These are phyloP conservation scores for Acronicta psi DNA, from an alignment of 2,888 invertebrate genomes.

Conservation along the genomic window DNA sequence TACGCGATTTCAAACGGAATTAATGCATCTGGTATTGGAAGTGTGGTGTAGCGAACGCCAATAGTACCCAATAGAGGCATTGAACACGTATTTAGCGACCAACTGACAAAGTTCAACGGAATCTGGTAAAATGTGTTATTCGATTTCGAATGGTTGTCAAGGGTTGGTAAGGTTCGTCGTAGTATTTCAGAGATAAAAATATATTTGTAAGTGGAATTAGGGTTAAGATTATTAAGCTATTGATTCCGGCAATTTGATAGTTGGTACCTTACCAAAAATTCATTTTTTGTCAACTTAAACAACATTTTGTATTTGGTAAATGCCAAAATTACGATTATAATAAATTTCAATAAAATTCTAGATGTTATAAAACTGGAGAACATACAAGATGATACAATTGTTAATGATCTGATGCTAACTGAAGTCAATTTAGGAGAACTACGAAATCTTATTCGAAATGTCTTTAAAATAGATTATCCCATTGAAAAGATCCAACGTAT, in stretches of 20 bases:
- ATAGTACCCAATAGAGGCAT: conserved; percentile 18
- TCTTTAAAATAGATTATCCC: conserved; percentile 50
- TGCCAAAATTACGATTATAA: too few species aligned
- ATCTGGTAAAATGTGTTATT: conserved; percentile 9
- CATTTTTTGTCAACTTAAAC: too few species aligned
- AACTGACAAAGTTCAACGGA: conserved; percentile 22
- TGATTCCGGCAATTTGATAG: too few species aligned
- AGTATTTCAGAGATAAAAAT: too few species aligned
- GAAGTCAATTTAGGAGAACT: conserved; percentile 61
- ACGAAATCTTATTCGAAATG: conserved; percentile 55
- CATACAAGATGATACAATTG: conserved; percentile 36
- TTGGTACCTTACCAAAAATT: too few species aligned
- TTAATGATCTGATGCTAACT: conserved; percentile 52
- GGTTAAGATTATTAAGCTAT: too few species aligned
- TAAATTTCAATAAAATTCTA: conserved; percentile 25
- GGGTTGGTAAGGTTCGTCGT: too few species aligned
- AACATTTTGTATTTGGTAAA: too few species aligned
- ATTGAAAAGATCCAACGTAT: conserved; percentile 54
- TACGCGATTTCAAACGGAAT: conserved; percentile 33
- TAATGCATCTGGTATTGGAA: conserved; percentile 43
- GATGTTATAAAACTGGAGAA: conserved; percentile 57
- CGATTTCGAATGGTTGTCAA: too few species aligned
- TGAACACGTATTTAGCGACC: conserved; percentile 29
- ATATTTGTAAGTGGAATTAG: too few species aligned
- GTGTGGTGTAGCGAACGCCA: conserved; percentile 16